Evolutionary conservation across 2,888 invertebrate species (phyloP), one percentile per base, ranked within the genome.

Genomic region (Stenodema calcarata): DNA sequence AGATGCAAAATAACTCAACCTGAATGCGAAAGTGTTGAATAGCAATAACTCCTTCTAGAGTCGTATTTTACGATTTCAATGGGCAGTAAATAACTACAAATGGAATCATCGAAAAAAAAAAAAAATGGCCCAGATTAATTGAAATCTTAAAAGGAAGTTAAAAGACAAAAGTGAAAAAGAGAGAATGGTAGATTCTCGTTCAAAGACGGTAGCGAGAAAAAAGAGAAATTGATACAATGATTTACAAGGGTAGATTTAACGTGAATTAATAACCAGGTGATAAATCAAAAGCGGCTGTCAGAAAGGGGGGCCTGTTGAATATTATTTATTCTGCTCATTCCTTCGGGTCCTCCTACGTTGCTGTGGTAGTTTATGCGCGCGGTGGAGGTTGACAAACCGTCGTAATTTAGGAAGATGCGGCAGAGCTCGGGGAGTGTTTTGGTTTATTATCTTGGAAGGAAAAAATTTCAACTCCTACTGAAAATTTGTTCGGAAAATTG

Each of bases 191-290:
- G 1, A 0, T 4, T 11, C 62, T 23, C 62, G 28, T 30, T 35
- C 16, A 41, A 73, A 73, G 50, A 54, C 28, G 18, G 50, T 50
- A 80, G 80, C 80, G 12, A 30, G 50, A 14, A 47, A 50, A 80
- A 50, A 80, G 4, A 27, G 54, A 54, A 80, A 80, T 54, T 30
- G 54, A 80, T 30, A 50, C 50, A 44, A 28, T 54, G 80, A 80
- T 80, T 80, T 80, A 80, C 44, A 80, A 6, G 78, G 50, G 80
- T 54, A 50, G 80, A 54, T 80, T 50, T 80, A 54, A 80, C 28
- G 23, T 47, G 80, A 50, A 80, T 80, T 80, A 80, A 80, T 54
- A 54, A 50, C 80, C 9, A 23, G 30, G 50, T 30, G 4, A 47
- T 80, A 80, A 80, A 80, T 50, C 80, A 80, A 80, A 80, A 54